Evolutionary conservation across 2,113 vertebrate genomes (phyloP).

Genomic region (Bostrychus sinensis): DNA sequence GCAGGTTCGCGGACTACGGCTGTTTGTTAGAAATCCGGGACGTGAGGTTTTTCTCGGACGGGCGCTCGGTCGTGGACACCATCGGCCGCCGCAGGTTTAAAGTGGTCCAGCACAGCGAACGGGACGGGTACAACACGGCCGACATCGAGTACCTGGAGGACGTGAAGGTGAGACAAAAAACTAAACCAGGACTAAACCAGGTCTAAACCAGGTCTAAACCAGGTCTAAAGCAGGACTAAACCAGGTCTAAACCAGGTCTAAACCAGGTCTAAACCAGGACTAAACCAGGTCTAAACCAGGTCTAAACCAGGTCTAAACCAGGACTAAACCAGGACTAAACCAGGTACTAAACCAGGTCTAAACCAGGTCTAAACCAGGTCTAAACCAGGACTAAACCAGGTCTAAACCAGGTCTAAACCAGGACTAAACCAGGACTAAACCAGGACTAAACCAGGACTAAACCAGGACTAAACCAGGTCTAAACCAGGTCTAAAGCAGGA

Average conservation of each 20-base stretch:
- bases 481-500: neutral
- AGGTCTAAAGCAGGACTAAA: neutral
- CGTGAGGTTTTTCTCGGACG: slow-evolving; percentile 90
- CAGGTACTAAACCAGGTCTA: neutral
- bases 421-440: neutral
- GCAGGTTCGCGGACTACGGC: slow-evolving; percentile 87
- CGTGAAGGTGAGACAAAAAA: slow-evolving; percentile 87
- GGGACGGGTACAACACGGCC: slow-evolving; percentile 92
- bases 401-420: neutral
- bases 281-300: neutral
- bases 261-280: neutral
- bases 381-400: neutral
- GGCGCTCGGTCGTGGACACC: slow-evolving; percentile 89
- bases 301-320: neutral
- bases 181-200: neutral
- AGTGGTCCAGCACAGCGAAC: slow-evolving; percentile 86
- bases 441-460: neutral
- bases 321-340: neutral
- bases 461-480: neutral
- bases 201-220: neutral
- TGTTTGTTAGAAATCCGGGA: slow-evolving; percentile 90
- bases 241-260: neutral
- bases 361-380: neutral
- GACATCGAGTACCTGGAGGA: slow-evolving; percentile 93
- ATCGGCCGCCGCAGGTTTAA: slow-evolving; percentile 86